These are phyloP conservation scores for Stylophora pistillata DNA, from an alignment of 64 coral and sea anemone genomes.

Conservation along the genomic window DNA sequence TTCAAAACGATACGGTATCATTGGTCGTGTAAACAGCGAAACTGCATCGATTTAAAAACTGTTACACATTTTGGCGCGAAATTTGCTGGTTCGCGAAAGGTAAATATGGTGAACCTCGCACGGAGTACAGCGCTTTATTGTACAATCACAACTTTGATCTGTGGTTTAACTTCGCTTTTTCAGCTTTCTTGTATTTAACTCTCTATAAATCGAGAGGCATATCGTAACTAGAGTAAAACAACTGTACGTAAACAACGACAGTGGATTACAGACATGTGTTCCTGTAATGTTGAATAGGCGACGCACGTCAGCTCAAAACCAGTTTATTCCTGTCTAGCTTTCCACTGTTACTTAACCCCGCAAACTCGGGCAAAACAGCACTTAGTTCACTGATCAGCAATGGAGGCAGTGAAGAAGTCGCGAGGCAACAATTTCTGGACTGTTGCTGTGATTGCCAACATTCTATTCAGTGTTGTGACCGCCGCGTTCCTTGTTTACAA, in stretches of 20 bases:
- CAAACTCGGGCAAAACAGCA: not conserved
- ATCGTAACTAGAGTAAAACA: too few species aligned
- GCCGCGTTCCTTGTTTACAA: constrained; percentile 37
- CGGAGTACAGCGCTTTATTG: too few species aligned
- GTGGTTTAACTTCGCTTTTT: too few species aligned
- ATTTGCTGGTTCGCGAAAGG: too few species aligned
- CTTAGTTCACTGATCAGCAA: not conserved
- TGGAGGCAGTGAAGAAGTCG: constrained; percentile 17
- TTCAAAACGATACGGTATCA: too few species aligned
- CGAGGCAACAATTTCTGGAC: constrained; percentile 7
- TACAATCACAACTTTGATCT: too few species aligned
- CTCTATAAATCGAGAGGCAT: too few species aligned
- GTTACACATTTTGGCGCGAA: too few species aligned
- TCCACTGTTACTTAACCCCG: not conserved
- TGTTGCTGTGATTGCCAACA: constrained; percentile 29
- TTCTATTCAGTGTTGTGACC: not conserved
- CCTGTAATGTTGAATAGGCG: not conserved
- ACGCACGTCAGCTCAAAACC: not conserved
- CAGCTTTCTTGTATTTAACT: too few species aligned
- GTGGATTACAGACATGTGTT: not conserved
- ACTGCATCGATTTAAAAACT: too few species aligned
- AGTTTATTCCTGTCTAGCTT: not conserved
- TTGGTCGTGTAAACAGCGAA: too few species aligned
- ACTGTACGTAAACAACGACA: not conserved
- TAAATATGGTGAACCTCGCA: too few species aligned